Evolutionary conservation across 92 coral and sea anemone species (phyloP).

Genomic region (Muricea muricata): DNA sequence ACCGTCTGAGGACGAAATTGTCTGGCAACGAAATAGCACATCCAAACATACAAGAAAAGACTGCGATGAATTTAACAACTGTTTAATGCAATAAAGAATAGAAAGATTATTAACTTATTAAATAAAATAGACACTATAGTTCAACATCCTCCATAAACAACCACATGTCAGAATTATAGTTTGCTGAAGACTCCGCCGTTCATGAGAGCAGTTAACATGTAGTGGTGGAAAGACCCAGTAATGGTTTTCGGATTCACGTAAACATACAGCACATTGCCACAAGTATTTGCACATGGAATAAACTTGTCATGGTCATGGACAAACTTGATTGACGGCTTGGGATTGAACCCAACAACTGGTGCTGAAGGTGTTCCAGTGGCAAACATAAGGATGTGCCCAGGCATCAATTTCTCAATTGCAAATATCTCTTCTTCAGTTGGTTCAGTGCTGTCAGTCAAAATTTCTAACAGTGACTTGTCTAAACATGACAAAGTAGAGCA

Average conservation of each 20-base stretch:
- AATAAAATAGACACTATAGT: too few relatives aligned
- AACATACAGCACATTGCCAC: constrained; percentile 56
- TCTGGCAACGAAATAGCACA: too few relatives aligned
- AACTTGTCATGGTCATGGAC: constrained; percentile 63
- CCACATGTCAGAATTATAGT: constrained; percentile 2
- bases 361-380: constrained; percentile 67
- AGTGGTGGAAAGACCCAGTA: constrained; percentile 51
- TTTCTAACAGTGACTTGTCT: constrained; percentile 64
- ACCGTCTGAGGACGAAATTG: too few relatives aligned
- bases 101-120: too few relatives aligned
- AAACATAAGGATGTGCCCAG: constrained; percentile 67
- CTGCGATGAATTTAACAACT: too few relatives aligned
- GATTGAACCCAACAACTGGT: constrained; percentile 67
- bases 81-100: too few relatives aligned
- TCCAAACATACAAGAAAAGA: too few relatives aligned
- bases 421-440: constrained; percentile 60
- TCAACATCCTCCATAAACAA: too few relatives aligned
- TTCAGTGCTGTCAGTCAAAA: constrained; percentile 47
- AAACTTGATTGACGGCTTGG: constrained; percentile 59
- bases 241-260: constrained; percentile 52
- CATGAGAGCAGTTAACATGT: constrained; percentile 58
- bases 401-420: constrained; percentile 50
- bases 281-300: constrained; percentile 67
- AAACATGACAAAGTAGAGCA: constrained; percentile 13
- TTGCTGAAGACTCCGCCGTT: constrained; percentile 55